Conservation (phyloP, 2,888 invertebrate genomes). For the Ligdia adustata region DNA sequence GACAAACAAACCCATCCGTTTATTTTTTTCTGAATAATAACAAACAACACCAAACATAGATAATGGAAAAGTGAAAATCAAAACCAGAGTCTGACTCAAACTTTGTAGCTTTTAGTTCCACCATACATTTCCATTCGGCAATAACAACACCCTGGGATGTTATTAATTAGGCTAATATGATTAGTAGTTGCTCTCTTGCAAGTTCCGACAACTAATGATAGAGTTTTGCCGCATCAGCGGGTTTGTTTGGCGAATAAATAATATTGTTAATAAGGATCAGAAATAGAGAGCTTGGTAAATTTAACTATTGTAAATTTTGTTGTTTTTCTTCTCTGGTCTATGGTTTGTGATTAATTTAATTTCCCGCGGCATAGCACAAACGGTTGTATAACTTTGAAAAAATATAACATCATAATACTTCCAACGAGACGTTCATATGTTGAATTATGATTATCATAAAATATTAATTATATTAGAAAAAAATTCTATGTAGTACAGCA, state of each 20-base stretch:
- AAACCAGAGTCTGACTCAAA: conserved; percentile 6
- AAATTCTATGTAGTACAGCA: too few species aligned
- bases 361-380: too few species aligned
- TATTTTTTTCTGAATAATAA: background rate
- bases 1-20: too few species aligned
- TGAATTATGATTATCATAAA: too few species aligned
- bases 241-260: conserved; percentile 17
- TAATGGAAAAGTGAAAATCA: conserved; percentile 7
- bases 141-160: conserved; percentile 65
- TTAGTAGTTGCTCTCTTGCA: conserved; percentile 72
- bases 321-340: too few species aligned
- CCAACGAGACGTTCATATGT: too few species aligned
- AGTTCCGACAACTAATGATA: conserved; percentile 29
- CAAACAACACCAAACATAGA: background rate
- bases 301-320: too few species aligned
- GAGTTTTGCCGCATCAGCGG: conserved; percentile 15
- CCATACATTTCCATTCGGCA: conserved; percentile 79
- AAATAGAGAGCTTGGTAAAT: too few species aligned
- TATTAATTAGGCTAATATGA: conserved; percentile 80
- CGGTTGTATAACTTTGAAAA: too few species aligned
- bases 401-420: too few species aligned
- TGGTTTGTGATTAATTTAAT: too few species aligned
- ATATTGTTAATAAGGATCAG: conserved; percentile 3
- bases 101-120: conserved; percentile 45
- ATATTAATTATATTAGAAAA: too few species aligned